Percentiles rank a stretch among this genome's conserved stretches.
Evolutionary conservation across 2,888 invertebrate genomes (phyloP).

Genomic region (Dichetophora obliterata): DNA sequence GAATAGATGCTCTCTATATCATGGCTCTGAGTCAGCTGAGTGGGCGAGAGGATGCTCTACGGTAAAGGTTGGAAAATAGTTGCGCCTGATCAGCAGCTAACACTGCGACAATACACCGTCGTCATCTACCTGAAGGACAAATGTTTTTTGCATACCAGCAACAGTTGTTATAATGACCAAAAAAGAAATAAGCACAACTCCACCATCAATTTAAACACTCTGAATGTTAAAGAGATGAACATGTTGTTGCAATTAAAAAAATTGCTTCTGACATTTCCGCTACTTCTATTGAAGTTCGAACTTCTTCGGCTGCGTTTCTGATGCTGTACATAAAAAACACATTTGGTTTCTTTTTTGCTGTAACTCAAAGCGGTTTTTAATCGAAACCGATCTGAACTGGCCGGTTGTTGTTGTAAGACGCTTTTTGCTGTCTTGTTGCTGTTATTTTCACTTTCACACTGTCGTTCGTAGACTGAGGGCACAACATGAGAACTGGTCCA

Average conservation of each 20-base stretch:
- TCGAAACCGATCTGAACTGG: not conserved
- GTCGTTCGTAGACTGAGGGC: not conserved
- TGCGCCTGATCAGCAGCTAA: not conserved
- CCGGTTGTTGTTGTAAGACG: no score
- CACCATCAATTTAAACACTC: not conserved
- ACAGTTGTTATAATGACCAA: no score
- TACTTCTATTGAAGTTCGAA: not conserved
- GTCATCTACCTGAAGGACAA: conserved; percentile 7
- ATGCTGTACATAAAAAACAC: conserved; percentile 1
- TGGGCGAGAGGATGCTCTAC: no score
- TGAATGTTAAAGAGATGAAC: conserved; percentile 38
- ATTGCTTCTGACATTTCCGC: conserved; percentile 67
- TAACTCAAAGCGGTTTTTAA: not conserved
- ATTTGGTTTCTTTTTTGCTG: not conserved
- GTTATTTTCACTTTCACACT: no score
- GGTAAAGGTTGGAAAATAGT: no score
- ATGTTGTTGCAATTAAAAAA: conserved; percentile 61
- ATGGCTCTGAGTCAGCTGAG: no score
- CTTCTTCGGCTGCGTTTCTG: not conserved
- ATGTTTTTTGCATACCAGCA: not conserved
- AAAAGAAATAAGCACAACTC: not conserved
- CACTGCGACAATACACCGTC: not conserved
- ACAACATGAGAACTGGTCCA: conserved; percentile 13
- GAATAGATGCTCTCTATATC: not conserved
- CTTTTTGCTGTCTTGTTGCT: no score